Base-by-base conservation (phyloP, 2,888 invertebrate species). In the Quadriops clusia region DNA sequence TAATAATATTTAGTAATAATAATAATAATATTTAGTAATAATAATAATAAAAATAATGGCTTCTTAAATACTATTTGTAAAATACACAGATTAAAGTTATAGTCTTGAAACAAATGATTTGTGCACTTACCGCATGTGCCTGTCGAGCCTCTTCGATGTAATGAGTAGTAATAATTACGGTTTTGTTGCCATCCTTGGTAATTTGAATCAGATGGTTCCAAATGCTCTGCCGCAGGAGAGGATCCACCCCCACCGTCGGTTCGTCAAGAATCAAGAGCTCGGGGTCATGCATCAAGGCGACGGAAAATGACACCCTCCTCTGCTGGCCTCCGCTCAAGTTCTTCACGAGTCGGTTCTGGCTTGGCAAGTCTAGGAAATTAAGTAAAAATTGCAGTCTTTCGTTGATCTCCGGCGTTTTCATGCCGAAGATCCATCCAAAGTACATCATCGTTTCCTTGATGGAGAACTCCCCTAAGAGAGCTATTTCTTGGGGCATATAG, bases 361-460 rank as follows among this genome's bases (percentile, higher is more conserved):
- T 81, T 22, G 93, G 91, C 52, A 94, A 65, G 60, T 91, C 87
- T 25, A 94, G 71, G 60, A 94, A 91, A 57, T 87, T 84, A 16
- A 91, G 65, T 10, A 93, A 67, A 61, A 93, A 91, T 48, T 80
- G 74, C 43, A 86, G 74, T 45, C 91, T 70, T 43, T 83, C 81
- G 30, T 68, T 63, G 44, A 93, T 87, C 63, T 87, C 83, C 14
- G 69, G 58, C 17, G 81, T 79, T 53, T 75, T 70, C 91, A 94
- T 91, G 43, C 89, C 86, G 61, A 90, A 90, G 51, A 94, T 86
- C 77, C 90, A 85, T 22, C 93, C 93, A 62, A 94, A 94, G 61
- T 91, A 93, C 76, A 84, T 80, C 82, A 94, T 83, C 1, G 93
- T 93, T 60, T 94, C 94, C 42, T 78, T 77, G 50, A 94, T 91